Conservation (phyloP, 2,113 vertebrate species). For the Gulo gulo region DNA sequence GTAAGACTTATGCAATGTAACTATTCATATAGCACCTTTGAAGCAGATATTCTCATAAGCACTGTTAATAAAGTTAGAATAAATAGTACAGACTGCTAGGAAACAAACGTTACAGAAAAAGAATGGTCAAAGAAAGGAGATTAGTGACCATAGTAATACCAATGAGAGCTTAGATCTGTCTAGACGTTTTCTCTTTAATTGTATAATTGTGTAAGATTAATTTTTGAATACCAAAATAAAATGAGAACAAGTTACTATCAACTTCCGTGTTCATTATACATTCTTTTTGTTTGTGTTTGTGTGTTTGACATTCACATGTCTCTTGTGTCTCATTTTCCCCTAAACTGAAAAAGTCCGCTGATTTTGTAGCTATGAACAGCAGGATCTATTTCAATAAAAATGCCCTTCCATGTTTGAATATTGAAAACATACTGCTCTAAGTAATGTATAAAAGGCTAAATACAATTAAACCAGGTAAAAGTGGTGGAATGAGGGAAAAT, state of each 20-base stretch:
- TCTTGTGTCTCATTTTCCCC: background rate
- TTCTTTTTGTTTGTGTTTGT: background rate
- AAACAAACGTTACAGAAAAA: conserved; percentile 60
- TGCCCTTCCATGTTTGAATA: background rate
- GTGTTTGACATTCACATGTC: background rate
- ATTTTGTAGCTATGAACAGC: background rate
- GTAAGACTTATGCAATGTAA: background rate
- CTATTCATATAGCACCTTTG: background rate
- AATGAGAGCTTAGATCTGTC: conserved; percentile 41
- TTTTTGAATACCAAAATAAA: conserved; percentile 49
- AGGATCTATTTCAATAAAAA: background rate
- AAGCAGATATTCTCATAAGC: background rate
- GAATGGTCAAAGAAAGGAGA: conserved; percentile 51
- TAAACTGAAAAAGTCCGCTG: background rate
- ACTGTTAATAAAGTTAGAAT: conserved; percentile 53
- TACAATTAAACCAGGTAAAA: background rate
- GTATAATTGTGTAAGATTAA: conserved; percentile 8
- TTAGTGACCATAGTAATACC: background rate
- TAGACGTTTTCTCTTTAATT: conserved; percentile 58
- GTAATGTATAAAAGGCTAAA: background rate
- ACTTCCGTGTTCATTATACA: background rate
- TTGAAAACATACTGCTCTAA: background rate
- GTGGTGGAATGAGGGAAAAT: background rate
- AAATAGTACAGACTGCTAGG: conserved; percentile 29
- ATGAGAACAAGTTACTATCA: background rate